These are phyloP conservation scores for Petrolisthes cinctipes DNA, from an alignment of 2,888 invertebrate genomes.

Conservation along the genomic window DNA sequence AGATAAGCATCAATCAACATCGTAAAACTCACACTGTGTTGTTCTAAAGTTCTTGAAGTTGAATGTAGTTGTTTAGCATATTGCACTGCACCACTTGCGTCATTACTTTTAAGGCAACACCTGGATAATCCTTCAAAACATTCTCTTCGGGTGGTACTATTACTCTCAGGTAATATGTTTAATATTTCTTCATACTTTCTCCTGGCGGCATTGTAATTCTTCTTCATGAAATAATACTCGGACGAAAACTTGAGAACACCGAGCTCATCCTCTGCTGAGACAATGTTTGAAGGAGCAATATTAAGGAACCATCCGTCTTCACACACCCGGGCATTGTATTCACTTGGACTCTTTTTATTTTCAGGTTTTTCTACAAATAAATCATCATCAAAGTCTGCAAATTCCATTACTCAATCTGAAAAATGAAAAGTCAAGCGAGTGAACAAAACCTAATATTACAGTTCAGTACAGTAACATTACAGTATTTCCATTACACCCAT, in stretches of 20 bases:
- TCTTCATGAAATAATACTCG: constrained; percentile 49
- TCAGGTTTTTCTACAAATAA: constrained; percentile 38
- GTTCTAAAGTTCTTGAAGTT: constrained; percentile 45
- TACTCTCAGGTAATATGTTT: constrained; percentile 30
- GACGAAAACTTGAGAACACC: constrained; percentile 44
- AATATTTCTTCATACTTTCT: constrained; percentile 46
- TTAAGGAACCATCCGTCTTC: constrained; percentile 46
- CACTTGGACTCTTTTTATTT: constrained; percentile 2
- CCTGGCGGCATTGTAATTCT: constrained; percentile 37
- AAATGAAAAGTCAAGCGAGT: background rate
- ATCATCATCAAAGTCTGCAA: constrained; percentile 53
- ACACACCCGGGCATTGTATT: constrained; percentile 45
- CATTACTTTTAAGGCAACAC: constrained; percentile 26
- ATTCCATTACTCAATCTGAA: constrained; percentile 42
- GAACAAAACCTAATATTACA: too few species aligned
- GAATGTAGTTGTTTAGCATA: constrained; percentile 47
- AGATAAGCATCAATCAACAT: constrained; percentile 39
- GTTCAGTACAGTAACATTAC: too few species aligned
- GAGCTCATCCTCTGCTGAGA: constrained; percentile 43
- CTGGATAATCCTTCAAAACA: constrained; percentile 50
- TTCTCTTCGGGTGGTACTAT: constrained; percentile 46
- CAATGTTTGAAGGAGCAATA: constrained; percentile 17
- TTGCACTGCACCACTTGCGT: constrained; percentile 15
- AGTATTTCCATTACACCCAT: too few species aligned
- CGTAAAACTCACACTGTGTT: constrained; percentile 46